Evolutionary conservation across 2,797 vertebrate genomes (phyloP), one percentile per base, ranked within the genome.

Genomic region (Cichlasoma orientale): DNA sequence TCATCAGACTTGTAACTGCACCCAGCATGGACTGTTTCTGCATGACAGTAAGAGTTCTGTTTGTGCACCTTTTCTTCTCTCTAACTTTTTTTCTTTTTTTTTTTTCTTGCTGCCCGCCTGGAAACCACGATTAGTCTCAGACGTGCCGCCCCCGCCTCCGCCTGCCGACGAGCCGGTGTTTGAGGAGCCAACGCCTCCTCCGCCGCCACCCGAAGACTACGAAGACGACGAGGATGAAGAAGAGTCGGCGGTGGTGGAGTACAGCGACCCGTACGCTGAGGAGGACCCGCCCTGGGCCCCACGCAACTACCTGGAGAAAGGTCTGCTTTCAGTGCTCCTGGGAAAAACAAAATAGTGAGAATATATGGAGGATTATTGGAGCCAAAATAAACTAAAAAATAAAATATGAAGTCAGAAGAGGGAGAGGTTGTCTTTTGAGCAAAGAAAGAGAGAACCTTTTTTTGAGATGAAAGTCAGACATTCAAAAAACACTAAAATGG

Each of bases 221-320:
- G 98, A 99, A 74, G 97, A 99, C 23, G 98, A 99, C 1, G 97
- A 98, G 50, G 98, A 93, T 0, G 98, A 99, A n/a, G 98, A 99
- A 53, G 98, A 99, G 90, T 98, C 98, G 4, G 97, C 98, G 0
- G 98, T 99, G 92, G 98, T 99, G 85, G 98, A 99, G 91, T 99
- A 99, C 93, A 99, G 97, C 0, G 98, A 99, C 89, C 98, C 98
- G 0, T 99, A 99, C 3, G 98, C 98, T 0, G 98, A 99, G 90
- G 98, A 99, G 88, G 98, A 99, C 87, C 98, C 98, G 0, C 98
- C 98, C 0, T 99, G 98, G 98, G 98, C 98, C 31, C 98, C 98
- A 0, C 95, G 96, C 57, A 97, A 29, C 77, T 99, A 99, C 88
- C 86, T 98, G 91, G 98, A 99, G 92, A 99, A 99, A 95, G 98